Percentiles rank a stretch among this genome's conserved stretches.
phyloP scores from a whole-genome alignment of 2,888 invertebrate species.

The Lasioglossum lativentre region DNA sequence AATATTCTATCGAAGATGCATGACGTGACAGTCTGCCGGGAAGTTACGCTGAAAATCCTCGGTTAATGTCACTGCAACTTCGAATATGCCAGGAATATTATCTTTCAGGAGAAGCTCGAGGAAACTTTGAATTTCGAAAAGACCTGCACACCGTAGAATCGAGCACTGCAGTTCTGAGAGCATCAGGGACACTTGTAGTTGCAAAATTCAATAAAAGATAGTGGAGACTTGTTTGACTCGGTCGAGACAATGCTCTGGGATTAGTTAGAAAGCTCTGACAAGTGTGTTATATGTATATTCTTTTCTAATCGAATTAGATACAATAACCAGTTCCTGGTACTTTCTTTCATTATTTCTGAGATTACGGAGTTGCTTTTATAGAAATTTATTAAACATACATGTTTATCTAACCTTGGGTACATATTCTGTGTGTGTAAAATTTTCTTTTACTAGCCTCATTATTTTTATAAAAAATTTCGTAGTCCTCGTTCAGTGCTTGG shows the following conservation, averaged over 20 bases:
- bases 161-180: not conserved
- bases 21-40: not conserved
- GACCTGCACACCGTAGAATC: not conserved
- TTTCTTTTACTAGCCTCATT: no score
- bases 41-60: constrained; percentile 3
- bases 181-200: not conserved
- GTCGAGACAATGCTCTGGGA: not conserved
- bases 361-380: no score
- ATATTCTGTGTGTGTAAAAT: no score
- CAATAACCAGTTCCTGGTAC: no score
- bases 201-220: not conserved
- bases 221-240: not conserved
- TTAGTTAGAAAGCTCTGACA: no score
- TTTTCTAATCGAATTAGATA: no score
- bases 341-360: no score
- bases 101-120: not conserved
- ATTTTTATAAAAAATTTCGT: no score
- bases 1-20: not conserved
- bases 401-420: no score
- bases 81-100: not conserved
- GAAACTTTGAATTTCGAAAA: not conserved
- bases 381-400: no score
- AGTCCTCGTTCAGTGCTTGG: no score
- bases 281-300: no score
- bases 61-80: not conserved